phyloP scores from a whole-genome alignment of 2,113 vertebrate species.

The Mystacornis crossleyi region DNA sequence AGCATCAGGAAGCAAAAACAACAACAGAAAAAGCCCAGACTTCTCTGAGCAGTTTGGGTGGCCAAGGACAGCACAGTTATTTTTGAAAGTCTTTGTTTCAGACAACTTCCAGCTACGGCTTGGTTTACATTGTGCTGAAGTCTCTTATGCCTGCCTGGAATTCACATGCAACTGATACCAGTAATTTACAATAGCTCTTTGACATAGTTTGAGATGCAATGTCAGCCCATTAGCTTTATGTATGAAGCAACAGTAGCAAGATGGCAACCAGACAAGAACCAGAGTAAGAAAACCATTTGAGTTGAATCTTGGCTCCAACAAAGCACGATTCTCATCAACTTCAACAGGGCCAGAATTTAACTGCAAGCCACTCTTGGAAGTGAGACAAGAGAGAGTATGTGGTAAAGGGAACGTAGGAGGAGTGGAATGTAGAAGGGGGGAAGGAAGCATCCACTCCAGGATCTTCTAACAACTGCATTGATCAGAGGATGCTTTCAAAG shows the following conservation, averaged over 20 bases:
- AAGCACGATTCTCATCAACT: conserved; percentile 17
- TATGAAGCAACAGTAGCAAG: conserved; percentile 42
- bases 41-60: background rate
- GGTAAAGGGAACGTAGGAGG: conserved; percentile 52
- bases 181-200: conserved; percentile 56
- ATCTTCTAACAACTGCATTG: conserved; percentile 1
- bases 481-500: conserved; percentile 12
- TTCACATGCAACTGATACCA: conserved; percentile 51
- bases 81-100: conserved; percentile 41
- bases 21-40: background rate
- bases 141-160: background rate
- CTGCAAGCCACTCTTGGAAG: conserved; percentile 49
- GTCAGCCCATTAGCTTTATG: conserved; percentile 33
- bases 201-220: conserved; percentile 8
- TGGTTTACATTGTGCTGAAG: conserved; percentile 33
- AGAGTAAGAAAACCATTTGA: conserved; percentile 37
- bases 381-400: conserved; percentile 42
- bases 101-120: conserved; percentile 20
- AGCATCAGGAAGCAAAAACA: conserved; percentile 11
- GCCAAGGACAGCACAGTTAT: conserved; percentile 6
- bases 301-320: conserved; percentile 43
- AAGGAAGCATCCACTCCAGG: conserved; percentile 14
- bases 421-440: conserved; percentile 32
- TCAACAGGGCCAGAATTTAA: conserved; percentile 52
- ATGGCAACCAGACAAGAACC: conserved; percentile 53